phyloP scores from a whole-genome alignment of 2,113 vertebrate species.

The Ciconia maguari region DNA sequence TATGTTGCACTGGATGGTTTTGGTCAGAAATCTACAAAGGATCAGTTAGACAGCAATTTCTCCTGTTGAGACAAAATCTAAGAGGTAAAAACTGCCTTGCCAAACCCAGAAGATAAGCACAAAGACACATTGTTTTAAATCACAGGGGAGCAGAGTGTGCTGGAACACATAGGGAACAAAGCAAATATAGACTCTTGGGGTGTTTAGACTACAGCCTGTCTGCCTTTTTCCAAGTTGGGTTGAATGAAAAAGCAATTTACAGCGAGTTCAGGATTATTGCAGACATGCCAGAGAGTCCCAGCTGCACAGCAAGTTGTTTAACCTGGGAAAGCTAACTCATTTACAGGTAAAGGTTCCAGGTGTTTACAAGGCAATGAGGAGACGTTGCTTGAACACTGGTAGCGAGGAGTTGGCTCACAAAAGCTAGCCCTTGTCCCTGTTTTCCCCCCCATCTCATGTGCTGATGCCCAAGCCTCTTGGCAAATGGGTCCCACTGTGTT shows the following conservation, averaged over 20 bases:
- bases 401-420: neutral
- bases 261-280: neutral
- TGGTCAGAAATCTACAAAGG: conserved; percentile 49
- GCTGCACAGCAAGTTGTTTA: neutral
- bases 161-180: conserved; percentile 46
- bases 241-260: conserved; percentile 57
- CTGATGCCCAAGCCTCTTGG: neutral
- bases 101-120: conserved; percentile 63
- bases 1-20: conserved; percentile 18
- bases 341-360: conserved; percentile 25
- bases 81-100: conserved; percentile 47
- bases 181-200: conserved; percentile 40
- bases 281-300: conserved; percentile 36
- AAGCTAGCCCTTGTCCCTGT: neutral
- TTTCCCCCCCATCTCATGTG: neutral
- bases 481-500: neutral
- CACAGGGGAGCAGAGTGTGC: neutral
- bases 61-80: conserved; percentile 60
- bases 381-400: neutral
- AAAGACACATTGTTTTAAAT: conserved; percentile 60
- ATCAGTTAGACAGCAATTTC: conserved; percentile 43
- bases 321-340: neutral
- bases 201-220: conserved; percentile 58
- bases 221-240: conserved; percentile 15
- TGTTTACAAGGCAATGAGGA: conserved; percentile 1